Evolutionary conservation across 2,797 vertebrate genomes (phyloP).

Genomic region (Apogon hyalosoma): DNA sequence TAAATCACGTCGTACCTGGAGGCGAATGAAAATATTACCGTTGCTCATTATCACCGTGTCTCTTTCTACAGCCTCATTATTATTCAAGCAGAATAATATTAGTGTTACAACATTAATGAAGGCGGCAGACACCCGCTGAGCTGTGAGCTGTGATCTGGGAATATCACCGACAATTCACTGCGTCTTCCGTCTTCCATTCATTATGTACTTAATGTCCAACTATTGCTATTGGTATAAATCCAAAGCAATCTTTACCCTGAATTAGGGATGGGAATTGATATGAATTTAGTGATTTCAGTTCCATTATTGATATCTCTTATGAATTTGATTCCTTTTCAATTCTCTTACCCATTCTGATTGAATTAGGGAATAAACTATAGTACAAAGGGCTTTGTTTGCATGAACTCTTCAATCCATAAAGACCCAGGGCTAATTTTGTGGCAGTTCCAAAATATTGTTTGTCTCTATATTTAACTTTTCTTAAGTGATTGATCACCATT

Average conservation of each 20-base stretch:
- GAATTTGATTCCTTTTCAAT: too few relatives aligned
- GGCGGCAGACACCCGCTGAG: slow-evolving; percentile 41
- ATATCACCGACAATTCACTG: slow-evolving; percentile 42
- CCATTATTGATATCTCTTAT: too few relatives aligned
- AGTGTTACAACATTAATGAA: slow-evolving; percentile 51
- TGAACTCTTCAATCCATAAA: too few relatives aligned
- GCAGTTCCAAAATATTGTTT: too few relatives aligned
- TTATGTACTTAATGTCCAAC: slow-evolving; percentile 16
- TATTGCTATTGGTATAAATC: background rate
- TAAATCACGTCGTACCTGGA: background rate
- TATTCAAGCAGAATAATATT: slow-evolving; percentile 47
- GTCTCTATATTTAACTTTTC: too few relatives aligned
- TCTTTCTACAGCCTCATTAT: slow-evolving; percentile 29
- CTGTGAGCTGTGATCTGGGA: slow-evolving; percentile 33
- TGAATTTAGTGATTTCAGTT: too few relatives aligned
- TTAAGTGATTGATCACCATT: too few relatives aligned
- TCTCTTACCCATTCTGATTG: too few relatives aligned
- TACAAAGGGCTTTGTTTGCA: too few relatives aligned
- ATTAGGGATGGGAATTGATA: too few relatives aligned
- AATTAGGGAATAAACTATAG: too few relatives aligned
- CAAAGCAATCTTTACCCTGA: background rate
- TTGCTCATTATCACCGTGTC: background rate
- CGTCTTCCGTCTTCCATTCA: slow-evolving; percentile 6
- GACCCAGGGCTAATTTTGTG: too few relatives aligned
- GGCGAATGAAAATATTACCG: background rate